Base-by-base conservation (phyloP, 2,113 vertebrate species). In the Hemicordylus capensis region DNA sequence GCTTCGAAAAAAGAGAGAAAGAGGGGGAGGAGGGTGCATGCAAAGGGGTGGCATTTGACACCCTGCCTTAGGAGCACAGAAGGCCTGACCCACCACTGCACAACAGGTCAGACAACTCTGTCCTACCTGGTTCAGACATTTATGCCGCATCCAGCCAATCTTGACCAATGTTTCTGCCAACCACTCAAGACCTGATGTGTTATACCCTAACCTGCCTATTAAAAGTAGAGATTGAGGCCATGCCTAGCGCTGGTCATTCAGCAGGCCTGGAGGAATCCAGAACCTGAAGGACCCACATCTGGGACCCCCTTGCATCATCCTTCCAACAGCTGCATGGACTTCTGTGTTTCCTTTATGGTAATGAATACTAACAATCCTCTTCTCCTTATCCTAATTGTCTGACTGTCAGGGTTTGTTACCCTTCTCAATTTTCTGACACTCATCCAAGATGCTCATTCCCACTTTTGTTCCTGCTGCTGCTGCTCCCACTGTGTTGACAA, bases 311-410 rank as follows among this genome's bases (percentile, higher is more conserved):
- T 22, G 37, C 73, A 76, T 42, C 26, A 66, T 48, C 46, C 19
- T 91, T 88, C 76, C 82, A 91, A 26, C 87, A 88, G 90, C 90
- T 91, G 88, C 83, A 81, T 37, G 81, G 77, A 76, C 67, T 63
- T 90, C 85, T 83, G 76, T 81, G 84, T 82, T 58, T 80, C 86
- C 79, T 84, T 91, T 31, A 76, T 91, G 42, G 88, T 93, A 89
- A 95, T 95, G 95, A 96, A 95, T 93, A 95, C 94, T 95, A 94
- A 95, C 59, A 87, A 95, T 94, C 42, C 81, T 94, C 93, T 90
- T 87, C 91, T 94, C 63, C 90, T 89, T 83, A 4, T 94, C 94
- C 90, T 97, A 95, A 96, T 94, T 95, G 93, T 92, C 88, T 90
- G 87, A 90, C 93, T 77, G 92, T 90, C 93, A 95, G 90, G 93